phyloP scores from a whole-genome alignment of 2,888 invertebrate species.

The Calameuta idolon region DNA sequence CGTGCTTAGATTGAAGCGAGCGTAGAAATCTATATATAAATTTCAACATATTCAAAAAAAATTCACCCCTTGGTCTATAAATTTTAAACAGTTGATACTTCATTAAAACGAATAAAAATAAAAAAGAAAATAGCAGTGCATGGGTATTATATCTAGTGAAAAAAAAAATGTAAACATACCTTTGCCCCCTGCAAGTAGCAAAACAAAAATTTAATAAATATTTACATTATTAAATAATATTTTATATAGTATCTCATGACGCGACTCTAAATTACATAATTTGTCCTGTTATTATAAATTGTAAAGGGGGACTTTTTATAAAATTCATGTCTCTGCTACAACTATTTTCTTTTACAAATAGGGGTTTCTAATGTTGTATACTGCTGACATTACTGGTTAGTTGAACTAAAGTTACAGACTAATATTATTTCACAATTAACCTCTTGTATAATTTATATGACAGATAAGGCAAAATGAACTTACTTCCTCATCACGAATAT shows the following conservation, averaged over 20 bases:
- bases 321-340: neutral
- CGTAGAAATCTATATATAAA: conserved; percentile 14
- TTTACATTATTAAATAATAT: conserved; percentile 37
- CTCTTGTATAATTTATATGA: neutral
- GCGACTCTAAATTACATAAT: conserved; percentile 2
- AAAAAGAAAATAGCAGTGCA: conserved; percentile 29
- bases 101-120: conserved; percentile 9
- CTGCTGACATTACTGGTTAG: neutral
- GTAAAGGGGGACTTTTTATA: conserved; percentile 43
- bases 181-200: conserved; percentile 72
- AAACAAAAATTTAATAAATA: conserved; percentile 59
- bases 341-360: neutral
- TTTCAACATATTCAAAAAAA: neutral
- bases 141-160: conserved; percentile 37
- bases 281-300: conserved; percentile 26
- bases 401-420: neutral
- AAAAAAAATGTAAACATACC: conserved; percentile 70
- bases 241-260: conserved; percentile 25
- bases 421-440: neutral
- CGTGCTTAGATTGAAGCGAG: conserved; percentile 34
- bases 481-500: conserved; percentile 95
- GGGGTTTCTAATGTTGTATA: neutral
- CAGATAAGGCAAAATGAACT: conserved; percentile 42
- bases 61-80: conserved; percentile 19
- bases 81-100: conserved; percentile 4